Conservation (phyloP, 2,888 invertebrate species). For the Drosophila pseudotalamancana region DNA sequence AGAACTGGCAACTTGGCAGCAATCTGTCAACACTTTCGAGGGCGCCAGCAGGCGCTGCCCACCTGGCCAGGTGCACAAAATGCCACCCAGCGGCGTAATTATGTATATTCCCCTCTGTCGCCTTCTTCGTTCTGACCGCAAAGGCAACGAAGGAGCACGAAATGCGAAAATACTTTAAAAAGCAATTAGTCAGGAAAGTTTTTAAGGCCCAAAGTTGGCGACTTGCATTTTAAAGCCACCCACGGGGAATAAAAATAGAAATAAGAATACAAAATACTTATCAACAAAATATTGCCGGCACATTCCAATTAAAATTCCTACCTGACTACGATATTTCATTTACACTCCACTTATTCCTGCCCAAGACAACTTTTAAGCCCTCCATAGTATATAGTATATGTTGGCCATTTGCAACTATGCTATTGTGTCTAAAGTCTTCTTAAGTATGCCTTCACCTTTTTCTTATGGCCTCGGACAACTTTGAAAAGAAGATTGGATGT, state of each 20-base stretch:
- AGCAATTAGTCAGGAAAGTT: slow-evolving; percentile 76
- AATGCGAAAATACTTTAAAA: slow-evolving; percentile 61
- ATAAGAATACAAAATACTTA: slow-evolving; percentile 11
- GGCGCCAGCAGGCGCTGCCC: slow-evolving; percentile 1
- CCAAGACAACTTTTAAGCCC: no score
- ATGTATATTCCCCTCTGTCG: slow-evolving; percentile 54
- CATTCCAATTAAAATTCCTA: background rate
- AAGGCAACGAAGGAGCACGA: slow-evolving; percentile 25
- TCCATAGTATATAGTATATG: no score
- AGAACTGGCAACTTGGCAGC: slow-evolving; percentile 72
- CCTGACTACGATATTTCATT: no score
- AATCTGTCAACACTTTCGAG: slow-evolving; percentile 75
- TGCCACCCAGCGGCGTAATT: slow-evolving; percentile 57
- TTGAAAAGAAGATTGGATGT: no score
- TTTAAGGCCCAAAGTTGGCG: slow-evolving; percentile 61
- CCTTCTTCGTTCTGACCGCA: slow-evolving; percentile 37
- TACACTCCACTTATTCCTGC: no score
- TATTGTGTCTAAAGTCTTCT: no score
- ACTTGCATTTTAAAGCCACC: slow-evolving; percentile 63
- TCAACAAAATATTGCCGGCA: background rate
- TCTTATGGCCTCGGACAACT: no score
- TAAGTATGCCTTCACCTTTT: no score
- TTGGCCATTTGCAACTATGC: no score
- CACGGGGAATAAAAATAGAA: slow-evolving; percentile 12
- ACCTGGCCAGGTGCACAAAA: slow-evolving; percentile 53